Evolutionary conservation across 2,888 invertebrate species (phyloP).

Genomic region (Ischnus inquisitorius): DNA sequence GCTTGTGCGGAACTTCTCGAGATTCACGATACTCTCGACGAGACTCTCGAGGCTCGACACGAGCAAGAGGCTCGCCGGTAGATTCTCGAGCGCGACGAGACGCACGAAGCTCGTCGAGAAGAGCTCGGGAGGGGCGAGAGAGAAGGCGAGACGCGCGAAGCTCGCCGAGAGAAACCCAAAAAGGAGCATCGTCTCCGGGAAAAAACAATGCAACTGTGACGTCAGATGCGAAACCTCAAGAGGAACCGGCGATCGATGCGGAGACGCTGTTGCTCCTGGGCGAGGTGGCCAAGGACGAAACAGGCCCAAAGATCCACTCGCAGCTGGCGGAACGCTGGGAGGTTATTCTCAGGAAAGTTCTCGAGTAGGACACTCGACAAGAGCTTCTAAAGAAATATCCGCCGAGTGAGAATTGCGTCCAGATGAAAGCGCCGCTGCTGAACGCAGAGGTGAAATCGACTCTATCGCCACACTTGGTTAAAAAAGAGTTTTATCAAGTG

Average conservation of each 20-base stretch:
- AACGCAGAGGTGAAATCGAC: slow-evolving; percentile 27
- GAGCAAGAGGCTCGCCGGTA: no score
- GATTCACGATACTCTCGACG: no score
- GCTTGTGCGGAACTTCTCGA: background rate
- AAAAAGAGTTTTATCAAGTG: slow-evolving; percentile 43
- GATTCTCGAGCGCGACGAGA: background rate
- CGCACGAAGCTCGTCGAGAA: slow-evolving; percentile 15
- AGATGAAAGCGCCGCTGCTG: slow-evolving; percentile 17
- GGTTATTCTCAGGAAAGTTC: slow-evolving; percentile 11
- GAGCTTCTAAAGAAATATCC: slow-evolving; percentile 39
- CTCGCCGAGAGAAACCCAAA: background rate
- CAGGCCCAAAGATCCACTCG: background rate
- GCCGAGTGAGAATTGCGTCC: slow-evolving; percentile 35
- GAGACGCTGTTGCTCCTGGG: slow-evolving; percentile 6
- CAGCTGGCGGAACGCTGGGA: slow-evolving; percentile 43
- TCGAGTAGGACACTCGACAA: background rate
- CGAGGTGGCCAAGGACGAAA: background rate
- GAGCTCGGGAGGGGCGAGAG: no score
- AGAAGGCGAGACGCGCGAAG: background rate
- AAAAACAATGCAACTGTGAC: background rate
- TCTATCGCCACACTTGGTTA: slow-evolving; percentile 11
- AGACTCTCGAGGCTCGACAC: no score
- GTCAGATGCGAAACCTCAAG: background rate
- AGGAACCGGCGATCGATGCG: background rate
- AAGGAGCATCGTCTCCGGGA: background rate